Base-by-base conservation (phyloP, 2,113 vertebrate species). In the Heliornis fulica region DNA sequence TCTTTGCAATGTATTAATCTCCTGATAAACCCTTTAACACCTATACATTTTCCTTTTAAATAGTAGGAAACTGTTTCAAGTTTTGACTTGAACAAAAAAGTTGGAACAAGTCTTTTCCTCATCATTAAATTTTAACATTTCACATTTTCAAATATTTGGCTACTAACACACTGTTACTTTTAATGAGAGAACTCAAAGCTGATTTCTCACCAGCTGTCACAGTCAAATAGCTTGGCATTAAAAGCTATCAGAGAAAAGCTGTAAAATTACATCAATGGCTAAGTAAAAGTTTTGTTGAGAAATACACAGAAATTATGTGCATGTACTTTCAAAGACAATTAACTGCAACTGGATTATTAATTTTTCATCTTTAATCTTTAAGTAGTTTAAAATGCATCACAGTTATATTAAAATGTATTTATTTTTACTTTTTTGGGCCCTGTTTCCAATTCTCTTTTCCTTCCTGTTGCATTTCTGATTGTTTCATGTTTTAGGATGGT, bases 161-260 rank as follows among this genome's bases (percentile, higher is more conserved):
- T 97, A 96, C 96, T 96, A 98, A 97, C 86, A 84, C 87, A 92
- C 87, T 93, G 96, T 97, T 98, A 96, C 94, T 97, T 98, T 97
- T 98, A 98, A 97, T 97, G 97, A 97, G 96, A 97, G 96, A 97
- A 95, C 93, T 97, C 94, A 93, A 94, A 97, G 94, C 97, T 97
- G 96, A 96, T 98, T 97, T 97, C 96, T 97, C 11, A 1, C 96
- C 96, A 97, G 97, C 95, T 98, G 96, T 97, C 97, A 97, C 94
- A 95, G 71, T 88, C 96, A 97, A 98, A 97, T 92, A 95, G 87
- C 88, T 97, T 97, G 94, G 93, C 54, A 85, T 97, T 97, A 97
- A 97, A 95, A 98, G 68, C 88, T 94, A 85, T 83, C 91, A 94
- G 69, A 72, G 77, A 91, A 85, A 69, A 97, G 87, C 94, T 96